phyloP scores from a whole-genome alignment of 1,140 invertebrate species.

The Psix sp. region DNA sequence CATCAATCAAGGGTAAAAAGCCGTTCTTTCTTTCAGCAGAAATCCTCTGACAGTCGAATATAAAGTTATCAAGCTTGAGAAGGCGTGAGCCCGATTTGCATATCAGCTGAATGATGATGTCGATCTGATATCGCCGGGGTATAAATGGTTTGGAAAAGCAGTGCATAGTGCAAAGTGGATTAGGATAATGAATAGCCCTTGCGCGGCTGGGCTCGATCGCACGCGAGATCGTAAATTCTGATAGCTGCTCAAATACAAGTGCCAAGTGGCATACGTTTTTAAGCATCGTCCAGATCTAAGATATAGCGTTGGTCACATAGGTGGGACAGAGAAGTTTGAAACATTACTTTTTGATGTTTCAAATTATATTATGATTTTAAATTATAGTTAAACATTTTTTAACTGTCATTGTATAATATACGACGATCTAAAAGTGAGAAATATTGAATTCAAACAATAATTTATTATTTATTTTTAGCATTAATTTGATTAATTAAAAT shows the following conservation, averaged over 20 bases:
- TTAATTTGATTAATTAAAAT: no score
- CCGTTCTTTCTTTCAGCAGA: constrained; percentile 4
- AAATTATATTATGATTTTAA: no score
- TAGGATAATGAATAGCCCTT: constrained; percentile 68
- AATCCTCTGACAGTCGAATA: constrained; percentile 42
- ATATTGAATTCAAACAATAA: no score
- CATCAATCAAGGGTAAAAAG: constrained; percentile 40
- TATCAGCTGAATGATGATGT: constrained; percentile 24
- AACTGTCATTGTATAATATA: no score
- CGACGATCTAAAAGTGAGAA: no score
- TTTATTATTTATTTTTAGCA: no score
- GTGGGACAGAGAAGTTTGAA: no score
- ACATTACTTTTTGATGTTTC: no score
- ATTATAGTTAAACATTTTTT: no score
- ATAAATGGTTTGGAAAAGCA: constrained; percentile 45
- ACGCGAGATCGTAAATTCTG: constrained; percentile 58
- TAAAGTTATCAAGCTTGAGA: constrained; percentile 42
- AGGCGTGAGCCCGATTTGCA: constrained; percentile 53
- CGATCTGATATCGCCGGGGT: constrained; percentile 33
- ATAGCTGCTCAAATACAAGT: constrained; percentile 43
- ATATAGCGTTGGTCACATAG: background rate
- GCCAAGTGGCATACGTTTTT: constrained; percentile 44
- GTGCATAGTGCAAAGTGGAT: constrained; percentile 66
- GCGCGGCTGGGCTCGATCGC: constrained; percentile 55
- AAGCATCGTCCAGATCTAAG: constrained; percentile 11